Evolutionary conservation across 2,113 vertebrate species (phyloP).

Genomic region (Oreocharis arfaki): DNA sequence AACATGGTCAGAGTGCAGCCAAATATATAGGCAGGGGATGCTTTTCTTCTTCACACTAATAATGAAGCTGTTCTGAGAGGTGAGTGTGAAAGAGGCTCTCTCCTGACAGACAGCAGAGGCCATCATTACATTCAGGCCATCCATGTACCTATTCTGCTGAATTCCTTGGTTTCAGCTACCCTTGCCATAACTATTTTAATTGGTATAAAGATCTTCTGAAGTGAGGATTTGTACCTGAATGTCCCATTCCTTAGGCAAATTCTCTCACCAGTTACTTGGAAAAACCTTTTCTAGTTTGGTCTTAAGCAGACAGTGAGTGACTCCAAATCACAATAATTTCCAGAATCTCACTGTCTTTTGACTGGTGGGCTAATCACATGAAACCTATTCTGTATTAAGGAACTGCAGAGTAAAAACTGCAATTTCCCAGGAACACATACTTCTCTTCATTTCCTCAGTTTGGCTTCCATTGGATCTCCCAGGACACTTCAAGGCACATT

Average conservation of each 20-base stretch:
- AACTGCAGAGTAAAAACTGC: neutral
- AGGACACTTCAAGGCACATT: neutral
- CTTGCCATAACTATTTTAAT: neutral
- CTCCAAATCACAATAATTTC: neutral
- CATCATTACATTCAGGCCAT: neutral
- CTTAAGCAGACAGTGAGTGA: neutral
- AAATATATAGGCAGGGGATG: neutral
- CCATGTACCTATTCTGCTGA: neutral
- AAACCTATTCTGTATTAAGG: neutral
- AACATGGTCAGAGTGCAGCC: neutral
- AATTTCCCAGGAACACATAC: neutral
- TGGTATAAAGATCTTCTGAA: neutral
- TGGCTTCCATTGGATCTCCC: neutral
- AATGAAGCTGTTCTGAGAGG: neutral
- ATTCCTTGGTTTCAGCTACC: neutral
- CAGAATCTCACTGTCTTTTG: neutral
- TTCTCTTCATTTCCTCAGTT: neutral
- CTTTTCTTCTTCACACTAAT: neutral
- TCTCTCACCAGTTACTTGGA: neutral
- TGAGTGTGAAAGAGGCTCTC: neutral
- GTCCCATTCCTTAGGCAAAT: neutral
- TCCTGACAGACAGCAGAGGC: neutral
- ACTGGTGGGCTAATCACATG: neutral
- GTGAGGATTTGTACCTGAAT: neutral
- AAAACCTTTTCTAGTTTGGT: neutral